Conservation (phyloP, 2,113 vertebrate genomes). For the Motacilla alba region DNA sequence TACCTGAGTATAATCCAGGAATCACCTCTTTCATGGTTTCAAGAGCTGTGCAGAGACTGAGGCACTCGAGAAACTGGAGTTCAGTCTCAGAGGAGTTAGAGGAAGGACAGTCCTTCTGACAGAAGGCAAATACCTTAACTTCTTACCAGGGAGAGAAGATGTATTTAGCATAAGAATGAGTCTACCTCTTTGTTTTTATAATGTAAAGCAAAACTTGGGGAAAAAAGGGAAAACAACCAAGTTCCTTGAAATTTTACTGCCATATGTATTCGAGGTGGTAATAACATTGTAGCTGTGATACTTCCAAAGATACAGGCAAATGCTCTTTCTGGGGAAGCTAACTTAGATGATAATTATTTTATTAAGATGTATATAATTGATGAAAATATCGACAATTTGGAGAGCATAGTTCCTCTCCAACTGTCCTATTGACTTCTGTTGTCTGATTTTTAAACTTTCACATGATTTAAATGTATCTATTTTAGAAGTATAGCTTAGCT, state of each 20-base stretch:
- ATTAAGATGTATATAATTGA: neutral
- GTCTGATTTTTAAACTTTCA: neutral
- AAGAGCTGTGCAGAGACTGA: neutral
- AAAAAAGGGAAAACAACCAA: neutral
- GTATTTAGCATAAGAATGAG: neutral
- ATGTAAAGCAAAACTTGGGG: neutral
- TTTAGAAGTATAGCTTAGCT: neutral
- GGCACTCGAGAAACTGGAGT: neutral
- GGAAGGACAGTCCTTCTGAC: neutral
- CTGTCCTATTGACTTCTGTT: neutral
- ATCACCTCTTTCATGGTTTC: neutral
- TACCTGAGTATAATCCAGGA: neutral
- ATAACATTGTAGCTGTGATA: neutral
- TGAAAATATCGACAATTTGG: neutral
- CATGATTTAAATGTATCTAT: neutral
- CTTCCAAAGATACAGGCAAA: neutral
- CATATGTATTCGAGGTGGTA: neutral
- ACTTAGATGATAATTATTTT: neutral
- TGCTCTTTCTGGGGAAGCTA: neutral
- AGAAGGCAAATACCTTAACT: neutral
- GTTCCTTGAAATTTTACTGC: neutral
- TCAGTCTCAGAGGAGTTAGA: neutral
- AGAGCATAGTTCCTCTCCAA: neutral
- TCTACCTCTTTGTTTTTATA: neutral
- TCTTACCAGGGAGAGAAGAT: neutral